A percentile compares a stretch with the other conserved stretches of the same genome.
phyloP scores from a whole-genome alignment of 2,888 invertebrate species.

The Hypselothyrea guttata region DNA sequence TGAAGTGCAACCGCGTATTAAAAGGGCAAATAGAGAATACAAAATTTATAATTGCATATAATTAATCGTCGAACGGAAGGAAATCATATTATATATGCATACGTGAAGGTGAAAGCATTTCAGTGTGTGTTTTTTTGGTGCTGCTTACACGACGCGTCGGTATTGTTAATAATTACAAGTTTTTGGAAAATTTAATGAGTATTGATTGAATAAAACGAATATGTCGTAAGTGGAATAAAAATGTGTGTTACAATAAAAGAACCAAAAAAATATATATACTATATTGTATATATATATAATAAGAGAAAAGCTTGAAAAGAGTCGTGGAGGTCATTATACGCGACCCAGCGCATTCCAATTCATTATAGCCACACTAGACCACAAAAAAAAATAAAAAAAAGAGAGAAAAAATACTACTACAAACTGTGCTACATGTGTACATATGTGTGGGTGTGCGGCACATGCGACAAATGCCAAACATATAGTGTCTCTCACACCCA shows the following conservation, averaged over 20 bases:
- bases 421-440: slow-evolving; percentile 27
- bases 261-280: no score
- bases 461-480: slow-evolving; percentile 13
- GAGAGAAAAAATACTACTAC: slow-evolving; percentile 13
- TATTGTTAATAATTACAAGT: slow-evolving; percentile 65
- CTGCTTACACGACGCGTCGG: slow-evolving; percentile 23
- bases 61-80: neutral
- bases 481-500: slow-evolving; percentile 10
- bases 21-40: neutral
- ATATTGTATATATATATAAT: no score
- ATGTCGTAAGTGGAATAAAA: slow-evolving; percentile 56
- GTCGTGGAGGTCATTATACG: slow-evolving; percentile 67
- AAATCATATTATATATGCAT: neutral
- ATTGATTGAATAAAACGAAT: slow-evolving; percentile 72
- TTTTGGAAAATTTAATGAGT: slow-evolving; percentile 79
- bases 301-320: slow-evolving; percentile 16
- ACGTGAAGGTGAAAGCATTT: neutral
- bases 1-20: neutral
- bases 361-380: slow-evolving; percentile 54
- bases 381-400: slow-evolving; percentile 14
- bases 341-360: slow-evolving; percentile 58
- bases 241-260: slow-evolving; percentile 40
- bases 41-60: neutral
- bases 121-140: slow-evolving; percentile 17
- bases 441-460: slow-evolving; percentile 12